Base-by-base conservation (phyloP, 2,113 vertebrate species). In the Henicopernis longicauda region DNA sequence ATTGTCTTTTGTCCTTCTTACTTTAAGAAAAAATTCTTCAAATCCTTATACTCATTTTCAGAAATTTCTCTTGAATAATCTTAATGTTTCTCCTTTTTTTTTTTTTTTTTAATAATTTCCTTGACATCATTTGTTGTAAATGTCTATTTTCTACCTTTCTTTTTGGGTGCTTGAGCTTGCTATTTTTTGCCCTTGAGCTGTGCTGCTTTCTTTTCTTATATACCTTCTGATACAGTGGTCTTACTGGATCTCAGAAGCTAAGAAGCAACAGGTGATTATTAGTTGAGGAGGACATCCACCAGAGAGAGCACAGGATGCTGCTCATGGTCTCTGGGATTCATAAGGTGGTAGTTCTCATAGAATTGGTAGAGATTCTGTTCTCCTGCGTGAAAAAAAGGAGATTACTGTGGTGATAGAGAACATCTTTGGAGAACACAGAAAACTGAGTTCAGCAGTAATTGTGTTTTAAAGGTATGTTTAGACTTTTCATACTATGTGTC, bases 1-100 rank as follows among this genome's bases (percentile, higher is more conserved):
- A 90, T 65, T 89, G 86, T 87, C 66, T 76, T 80, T 83, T 91
- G 65, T 89, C 70, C 36, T 88, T 31, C 74, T 79, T 94, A 66
- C 45, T 66, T 82, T 89, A 89, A 79, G 65, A 82, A 91, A 77
- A 79, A 70, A 45, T 6, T 32, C 52, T 87, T 82, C 21, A 54
- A 25, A 69, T 69, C 22, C 27, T 72, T 63, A 31, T 73, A 61
- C 74, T 86, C 2, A 20, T 87, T 91, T 89, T 79, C 26, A 66
- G 69, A 82, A 89, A 42, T 29, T n/a, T 81, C 27, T 91, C 44
- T n/a, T 65, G 52, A 81, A 82, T 74, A 42, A 47, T 59, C 26
- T 27, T 55, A 71, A 63, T 69, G 20, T 82, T 92, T 91, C 29
- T 54, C 20, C 55, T 50, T 23, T 61, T 83, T 50, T 21, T 49